Conservation (phyloP, 2,888 invertebrate genomes). For the Hermaeophaga mercurialis region DNA sequence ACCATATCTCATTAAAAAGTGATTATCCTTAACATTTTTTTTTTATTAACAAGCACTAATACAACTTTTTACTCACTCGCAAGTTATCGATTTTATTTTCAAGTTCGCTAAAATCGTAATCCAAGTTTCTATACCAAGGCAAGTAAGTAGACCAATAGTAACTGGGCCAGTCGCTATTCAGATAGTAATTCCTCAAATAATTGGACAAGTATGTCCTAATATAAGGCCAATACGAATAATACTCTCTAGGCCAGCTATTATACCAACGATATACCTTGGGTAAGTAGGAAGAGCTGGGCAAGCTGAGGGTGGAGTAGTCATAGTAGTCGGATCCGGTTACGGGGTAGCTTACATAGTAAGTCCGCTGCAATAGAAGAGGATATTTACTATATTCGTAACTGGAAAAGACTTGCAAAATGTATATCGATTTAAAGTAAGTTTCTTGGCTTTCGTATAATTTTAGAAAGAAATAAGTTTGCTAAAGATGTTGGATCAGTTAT, state of each 20-base stretch:
- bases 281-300: constrained; percentile 39
- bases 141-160: constrained; percentile 36
- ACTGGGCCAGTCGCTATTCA: constrained; percentile 30
- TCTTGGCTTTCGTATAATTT: too few species aligned
- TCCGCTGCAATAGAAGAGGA: constrained; percentile 40
- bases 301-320: constrained; percentile 35
- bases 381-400: constrained; percentile 9
- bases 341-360: constrained; percentile 44
- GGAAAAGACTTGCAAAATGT: too few species aligned
- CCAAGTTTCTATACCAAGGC: constrained; percentile 42
- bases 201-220: constrained; percentile 38
- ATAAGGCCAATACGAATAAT: constrained; percentile 41
- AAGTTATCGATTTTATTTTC: constrained; percentile 45
- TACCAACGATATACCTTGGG: constrained; percentile 44
- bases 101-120: constrained; percentile 42
- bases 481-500: too few species aligned
- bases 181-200: constrained; percentile 41
- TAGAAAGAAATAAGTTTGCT: too few species aligned
- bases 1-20: too few species aligned
- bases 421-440: too few species aligned
- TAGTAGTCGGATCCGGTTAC: constrained; percentile 36
- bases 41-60: not conserved
- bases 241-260: constrained; percentile 42
- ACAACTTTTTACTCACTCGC: constrained; percentile 40
- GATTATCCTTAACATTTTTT: too few species aligned